Evolutionary conservation across 2,797 vertebrate genomes (phyloP).

Genomic region (Alcedo quadribrachys): DNA sequence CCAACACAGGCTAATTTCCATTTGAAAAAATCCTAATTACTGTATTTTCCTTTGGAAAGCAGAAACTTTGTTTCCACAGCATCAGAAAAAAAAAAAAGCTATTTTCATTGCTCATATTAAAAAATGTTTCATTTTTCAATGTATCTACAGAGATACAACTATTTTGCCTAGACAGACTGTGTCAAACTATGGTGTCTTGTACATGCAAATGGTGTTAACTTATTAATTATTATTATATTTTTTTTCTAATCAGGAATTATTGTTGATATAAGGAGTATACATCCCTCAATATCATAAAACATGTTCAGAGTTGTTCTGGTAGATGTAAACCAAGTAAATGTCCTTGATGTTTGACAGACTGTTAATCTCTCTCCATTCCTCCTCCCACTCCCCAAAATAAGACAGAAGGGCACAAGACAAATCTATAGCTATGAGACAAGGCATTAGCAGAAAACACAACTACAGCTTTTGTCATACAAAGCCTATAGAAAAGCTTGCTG

Average conservation of each 20-base stretch:
- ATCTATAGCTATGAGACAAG: background rate
- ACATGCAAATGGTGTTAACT: background rate
- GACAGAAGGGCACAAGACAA: background rate
- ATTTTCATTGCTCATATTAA: constrained; percentile 4
- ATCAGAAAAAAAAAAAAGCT: background rate
- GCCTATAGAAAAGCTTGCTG: background rate
- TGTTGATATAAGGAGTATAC: background rate
- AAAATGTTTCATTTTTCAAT: background rate
- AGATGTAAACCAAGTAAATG: background rate
- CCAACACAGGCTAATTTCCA: constrained; percentile 54
- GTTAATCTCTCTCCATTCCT: background rate
- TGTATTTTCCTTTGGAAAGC: constrained; percentile 48
- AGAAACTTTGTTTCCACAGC: constrained; percentile 30
- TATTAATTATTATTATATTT: background rate
- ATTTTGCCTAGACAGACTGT: background rate
- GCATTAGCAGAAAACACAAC: background rate
- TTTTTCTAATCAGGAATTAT: background rate
- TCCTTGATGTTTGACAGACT: background rate
- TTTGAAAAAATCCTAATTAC: constrained; percentile 64
- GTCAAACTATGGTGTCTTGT: too few species aligned
- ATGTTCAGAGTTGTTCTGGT: background rate
- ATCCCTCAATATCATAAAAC: background rate
- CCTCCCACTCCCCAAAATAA: background rate
- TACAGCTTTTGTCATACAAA: background rate
- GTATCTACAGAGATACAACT: background rate